Conservation (phyloP, 53 echinoderm and acorn worm species). For the Stichopus horrens region DNA sequence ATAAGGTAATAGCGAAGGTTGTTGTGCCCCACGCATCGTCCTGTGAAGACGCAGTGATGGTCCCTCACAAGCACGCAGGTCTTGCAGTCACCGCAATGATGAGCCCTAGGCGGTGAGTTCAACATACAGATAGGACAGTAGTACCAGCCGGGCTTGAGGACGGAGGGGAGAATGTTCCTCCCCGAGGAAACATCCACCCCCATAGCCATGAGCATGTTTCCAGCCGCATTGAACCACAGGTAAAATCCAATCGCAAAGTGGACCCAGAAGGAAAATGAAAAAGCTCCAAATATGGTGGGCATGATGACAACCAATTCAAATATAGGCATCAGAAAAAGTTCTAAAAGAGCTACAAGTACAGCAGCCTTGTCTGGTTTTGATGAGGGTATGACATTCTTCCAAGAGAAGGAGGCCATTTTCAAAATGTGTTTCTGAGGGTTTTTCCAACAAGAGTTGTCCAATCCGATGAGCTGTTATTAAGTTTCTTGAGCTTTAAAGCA, state of each 20-base stretch:
- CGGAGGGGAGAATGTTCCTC: slow-evolving; percentile 62
- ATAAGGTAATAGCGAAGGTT: slow-evolving; percentile 85
- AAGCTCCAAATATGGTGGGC: slow-evolving; percentile 65
- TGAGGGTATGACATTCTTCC: slow-evolving; percentile 59
- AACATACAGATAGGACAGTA: slow-evolving; percentile 73
- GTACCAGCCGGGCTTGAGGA: slow-evolving; percentile 74
- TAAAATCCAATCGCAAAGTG: slow-evolving; percentile 71
- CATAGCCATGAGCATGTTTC: slow-evolving; percentile 78
- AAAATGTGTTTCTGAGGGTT: no score
- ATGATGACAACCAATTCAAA: slow-evolving; percentile 78
- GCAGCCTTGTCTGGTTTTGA: slow-evolving; percentile 52
- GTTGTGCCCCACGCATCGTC: slow-evolving; percentile 77
- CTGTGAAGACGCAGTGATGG: slow-evolving; percentile 84
- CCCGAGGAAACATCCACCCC: slow-evolving; percentile 66
- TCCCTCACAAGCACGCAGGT: slow-evolving; percentile 75
- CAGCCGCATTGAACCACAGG: slow-evolving; percentile 69
- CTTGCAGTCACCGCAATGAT: slow-evolving; percentile 73
- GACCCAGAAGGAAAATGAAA: slow-evolving; percentile 58
- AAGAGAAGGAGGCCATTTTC: slow-evolving; percentile 56
- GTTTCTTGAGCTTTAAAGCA: no score
- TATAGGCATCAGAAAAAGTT: slow-evolving; percentile 49
- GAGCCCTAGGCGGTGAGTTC: slow-evolving; percentile 77
- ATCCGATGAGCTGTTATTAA: no score
- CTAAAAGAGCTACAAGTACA: slow-evolving; percentile 51
- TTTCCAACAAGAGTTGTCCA: no score